These are phyloP conservation scores for Syrista parreyssii DNA, from an alignment of 2,888 invertebrate genomes.

Conservation along the genomic window DNA sequence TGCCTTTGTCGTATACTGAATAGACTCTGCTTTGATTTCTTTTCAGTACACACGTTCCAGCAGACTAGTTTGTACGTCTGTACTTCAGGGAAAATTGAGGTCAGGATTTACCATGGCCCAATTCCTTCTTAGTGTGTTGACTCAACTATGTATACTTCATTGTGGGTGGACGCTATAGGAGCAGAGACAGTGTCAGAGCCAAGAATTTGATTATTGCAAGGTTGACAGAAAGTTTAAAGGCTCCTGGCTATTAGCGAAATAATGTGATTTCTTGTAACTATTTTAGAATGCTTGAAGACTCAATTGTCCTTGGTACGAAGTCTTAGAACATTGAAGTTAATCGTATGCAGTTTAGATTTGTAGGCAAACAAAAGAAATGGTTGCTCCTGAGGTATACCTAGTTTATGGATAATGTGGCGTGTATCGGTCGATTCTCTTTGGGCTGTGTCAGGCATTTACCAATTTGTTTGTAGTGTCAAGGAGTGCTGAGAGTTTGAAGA, in stretches of 20 bases:
- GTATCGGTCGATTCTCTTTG: neutral
- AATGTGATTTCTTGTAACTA: neutral
- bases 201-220: neutral
- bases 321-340: neutral
- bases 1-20: slow-evolving; percentile 53
- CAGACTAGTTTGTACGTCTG: too few species aligned
- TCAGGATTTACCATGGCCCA: neutral
- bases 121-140: neutral
- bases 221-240: neutral
- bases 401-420: neutral
- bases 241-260: neutral
- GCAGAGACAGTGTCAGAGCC: neutral
- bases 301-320: neutral
- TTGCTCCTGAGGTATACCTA: neutral
- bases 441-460: neutral
- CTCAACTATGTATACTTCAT: neutral
- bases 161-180: neutral
- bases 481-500: neutral
- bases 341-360: neutral
- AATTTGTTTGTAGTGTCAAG: neutral
- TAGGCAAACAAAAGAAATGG: neutral
- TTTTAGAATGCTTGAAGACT: neutral
- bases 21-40: slow-evolving; percentile 50
- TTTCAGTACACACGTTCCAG: slow-evolving; percentile 28
- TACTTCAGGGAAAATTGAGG: too few species aligned